These are phyloP conservation scores for Halotydeus destructor DNA, from an alignment of 1,140 invertebrate species.

Conservation along the genomic window DNA sequence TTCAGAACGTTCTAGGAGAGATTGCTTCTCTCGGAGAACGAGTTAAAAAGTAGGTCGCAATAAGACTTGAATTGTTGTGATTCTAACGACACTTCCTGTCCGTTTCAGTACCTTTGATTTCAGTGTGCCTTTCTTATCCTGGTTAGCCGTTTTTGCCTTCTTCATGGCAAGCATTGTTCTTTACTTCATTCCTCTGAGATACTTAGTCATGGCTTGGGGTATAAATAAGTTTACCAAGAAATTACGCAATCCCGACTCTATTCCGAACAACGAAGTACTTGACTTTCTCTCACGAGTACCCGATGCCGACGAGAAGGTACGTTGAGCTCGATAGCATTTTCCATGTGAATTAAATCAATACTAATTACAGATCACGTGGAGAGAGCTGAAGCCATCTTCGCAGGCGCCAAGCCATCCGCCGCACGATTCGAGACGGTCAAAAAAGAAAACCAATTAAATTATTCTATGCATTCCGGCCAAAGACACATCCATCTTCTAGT, in stretches of 20 bases:
- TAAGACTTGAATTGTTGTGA: neutral
- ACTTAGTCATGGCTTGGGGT: slow-evolving; percentile 85
- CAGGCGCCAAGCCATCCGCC: too few species aligned
- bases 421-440: too few species aligned
- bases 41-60: slow-evolving; percentile 79
- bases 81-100: slow-evolving; percentile 13
- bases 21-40: slow-evolving; percentile 75
- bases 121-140: slow-evolving; percentile 85
- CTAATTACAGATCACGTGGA: too few species aligned
- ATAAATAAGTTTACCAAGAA: slow-evolving; percentile 91
- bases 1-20: slow-evolving; percentile 72
- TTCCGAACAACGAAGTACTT: slow-evolving; percentile 90
- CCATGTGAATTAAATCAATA: too few species aligned
- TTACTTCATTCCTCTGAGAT: slow-evolving; percentile 73
- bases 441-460: too few species aligned
- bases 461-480: too few species aligned
- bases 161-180: slow-evolving; percentile 39
- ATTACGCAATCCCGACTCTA: slow-evolving; percentile 70
- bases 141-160: slow-evolving; percentile 48
- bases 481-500: too few species aligned
- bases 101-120: slow-evolving; percentile 81
- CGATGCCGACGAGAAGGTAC: slow-evolving; percentile 28
- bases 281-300: slow-evolving; percentile 89
- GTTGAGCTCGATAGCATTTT: too few species aligned
- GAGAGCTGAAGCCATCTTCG: too few species aligned